Evolutionary conservation across 2,888 invertebrate species (phyloP).

Genomic region (Tetranychus truncatus): DNA sequence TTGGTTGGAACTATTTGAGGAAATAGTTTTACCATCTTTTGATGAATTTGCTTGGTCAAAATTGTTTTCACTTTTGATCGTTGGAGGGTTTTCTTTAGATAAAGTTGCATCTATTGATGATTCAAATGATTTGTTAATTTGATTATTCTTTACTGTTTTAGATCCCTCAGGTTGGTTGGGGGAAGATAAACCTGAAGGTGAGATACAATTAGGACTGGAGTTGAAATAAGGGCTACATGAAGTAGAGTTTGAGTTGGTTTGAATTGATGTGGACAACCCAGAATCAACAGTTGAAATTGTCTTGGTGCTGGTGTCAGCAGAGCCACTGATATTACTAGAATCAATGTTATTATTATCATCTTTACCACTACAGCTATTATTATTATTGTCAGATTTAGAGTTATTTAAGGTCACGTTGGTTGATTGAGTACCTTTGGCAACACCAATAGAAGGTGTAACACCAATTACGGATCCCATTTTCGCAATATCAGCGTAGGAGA

Average conservation of each 20-base stretch:
- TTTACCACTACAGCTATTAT: neutral
- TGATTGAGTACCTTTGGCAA: neutral
- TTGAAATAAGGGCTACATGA: neutral
- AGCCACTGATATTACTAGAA: neutral
- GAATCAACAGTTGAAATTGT: neutral
- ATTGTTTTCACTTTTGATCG: neutral
- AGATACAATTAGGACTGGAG: neutral
- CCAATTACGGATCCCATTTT: conserved; percentile 14
- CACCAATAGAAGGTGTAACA: neutral
- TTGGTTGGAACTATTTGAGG: neutral
- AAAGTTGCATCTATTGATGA: neutral
- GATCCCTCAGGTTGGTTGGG: neutral
- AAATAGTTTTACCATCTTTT: neutral
- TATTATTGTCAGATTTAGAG: neutral
- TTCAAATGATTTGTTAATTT: neutral
- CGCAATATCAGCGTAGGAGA: conserved; percentile 22
- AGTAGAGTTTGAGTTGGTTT: neutral
- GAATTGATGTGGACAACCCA: neutral
- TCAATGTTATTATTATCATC: neutral
- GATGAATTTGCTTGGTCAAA: neutral
- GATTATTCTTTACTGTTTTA: neutral
- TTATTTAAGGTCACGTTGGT: neutral
- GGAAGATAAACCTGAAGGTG: neutral
- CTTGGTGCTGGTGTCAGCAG: neutral
- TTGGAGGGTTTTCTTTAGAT: neutral